Evolutionary conservation across 2,797 vertebrate genomes (phyloP), one percentile per base, ranked within the genome.

Genomic region (Buceros bicornis): DNA sequence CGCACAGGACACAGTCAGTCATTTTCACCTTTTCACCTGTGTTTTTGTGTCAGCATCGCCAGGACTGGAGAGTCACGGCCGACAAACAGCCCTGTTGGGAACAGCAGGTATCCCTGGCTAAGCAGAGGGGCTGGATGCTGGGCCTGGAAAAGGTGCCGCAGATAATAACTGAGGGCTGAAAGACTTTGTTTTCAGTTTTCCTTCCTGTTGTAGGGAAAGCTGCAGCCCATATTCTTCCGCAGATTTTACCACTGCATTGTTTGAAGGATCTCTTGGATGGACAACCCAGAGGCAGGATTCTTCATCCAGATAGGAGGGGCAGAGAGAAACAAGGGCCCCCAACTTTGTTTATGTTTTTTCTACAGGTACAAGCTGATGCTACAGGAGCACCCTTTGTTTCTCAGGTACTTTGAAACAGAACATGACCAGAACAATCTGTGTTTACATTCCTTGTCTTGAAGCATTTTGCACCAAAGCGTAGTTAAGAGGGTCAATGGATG

Each of bases 401-500:
- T 87, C 51, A 62, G 79, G 45, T 91, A 45, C 82, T 76, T 70
- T 77, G 60, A 87, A 94, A 74, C 11, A 93, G 85, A 89, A 82
- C 26, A 48, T 13, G 33, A 62, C 60, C 64, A 87, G 76, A 73
- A 13, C 35, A 73, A 26, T 28, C 65, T 82, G 15, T 85, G 72
- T 93, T 95, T 88, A 91, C 64, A 62, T 91, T 89, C 67, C 47
- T 72, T 18, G 8, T 54, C 84, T 50, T 72, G 64, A 82, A 62
- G 43, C 28, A 62, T 79, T 94, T 79, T 91, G 71, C 19, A 72
- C 42, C 42, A 87, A 85, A 61, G 18, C 35, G 85, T 43, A 50
- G 64, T 24, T 58, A 73, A 87, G 64, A 77, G 60, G 21, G 43
- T 79, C 85, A 73, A 15, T 70, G 74, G 58, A 42, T 69, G 16